phyloP scores from a whole-genome alignment of 1,140 invertebrate species.

The Tetragnatha versicolor region DNA sequence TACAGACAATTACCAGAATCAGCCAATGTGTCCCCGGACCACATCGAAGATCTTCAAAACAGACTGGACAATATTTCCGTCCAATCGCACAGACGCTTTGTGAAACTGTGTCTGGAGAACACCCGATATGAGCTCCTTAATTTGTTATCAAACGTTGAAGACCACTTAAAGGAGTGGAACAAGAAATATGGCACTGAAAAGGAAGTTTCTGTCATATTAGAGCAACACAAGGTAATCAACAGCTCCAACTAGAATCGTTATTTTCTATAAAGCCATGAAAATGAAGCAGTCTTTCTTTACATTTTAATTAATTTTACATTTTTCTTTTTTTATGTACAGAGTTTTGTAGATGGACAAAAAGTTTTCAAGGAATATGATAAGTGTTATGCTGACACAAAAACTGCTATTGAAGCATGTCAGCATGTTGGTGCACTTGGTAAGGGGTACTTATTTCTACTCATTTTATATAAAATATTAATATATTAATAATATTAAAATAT shows the following conservation, averaged over 20 bases:
- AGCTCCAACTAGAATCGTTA: no score
- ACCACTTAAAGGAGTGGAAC: constrained; percentile 86
- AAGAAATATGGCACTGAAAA: constrained; percentile 86
- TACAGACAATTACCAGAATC: constrained; percentile 71
- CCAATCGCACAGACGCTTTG: constrained; percentile 58
- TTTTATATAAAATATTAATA: neutral
- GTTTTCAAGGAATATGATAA: constrained; percentile 95
- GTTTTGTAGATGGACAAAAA: constrained; percentile 81
- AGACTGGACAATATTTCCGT: constrained; percentile 70
- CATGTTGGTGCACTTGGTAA: constrained; percentile 70
- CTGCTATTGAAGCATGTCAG: constrained; percentile 89
- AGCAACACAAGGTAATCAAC: constrained; percentile 77
- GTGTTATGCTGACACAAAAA: constrained; percentile 88
- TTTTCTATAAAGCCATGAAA: no score
- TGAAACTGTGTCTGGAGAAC: constrained; percentile 61
- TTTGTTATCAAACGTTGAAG: constrained; percentile 87
- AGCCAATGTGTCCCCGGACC: constrained; percentile 74
- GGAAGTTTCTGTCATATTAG: constrained; percentile 81
- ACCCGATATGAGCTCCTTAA: constrained; percentile 69
- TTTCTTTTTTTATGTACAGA: constrained; percentile 50
- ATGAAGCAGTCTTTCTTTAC: no score
- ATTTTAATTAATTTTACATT: no score
- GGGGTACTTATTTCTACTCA: neutral
- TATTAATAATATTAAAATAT: no score
- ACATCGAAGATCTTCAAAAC: constrained; percentile 79